Evolutionary conservation across 2,888 invertebrate genomes (phyloP).

Genomic region (Drosophila setosimentum): DNA sequence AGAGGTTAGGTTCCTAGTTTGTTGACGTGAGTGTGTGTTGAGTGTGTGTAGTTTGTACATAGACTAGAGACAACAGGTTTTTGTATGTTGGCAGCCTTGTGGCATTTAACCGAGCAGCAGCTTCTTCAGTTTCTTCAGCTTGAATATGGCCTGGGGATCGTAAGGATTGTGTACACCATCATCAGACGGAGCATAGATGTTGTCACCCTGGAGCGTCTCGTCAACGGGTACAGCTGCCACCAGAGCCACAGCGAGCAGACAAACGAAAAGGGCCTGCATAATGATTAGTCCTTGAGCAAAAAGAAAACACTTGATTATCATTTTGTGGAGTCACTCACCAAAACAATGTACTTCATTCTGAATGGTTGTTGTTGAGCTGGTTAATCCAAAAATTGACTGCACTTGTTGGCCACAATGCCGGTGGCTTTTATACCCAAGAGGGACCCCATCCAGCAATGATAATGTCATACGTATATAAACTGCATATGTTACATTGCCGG

Average conservation of each 20-base stretch:
- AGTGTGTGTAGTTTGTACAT: conserved; percentile 18
- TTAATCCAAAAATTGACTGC: conserved; percentile 77
- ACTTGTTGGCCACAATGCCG: conserved; percentile 41
- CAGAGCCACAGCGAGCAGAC: conserved; percentile 77
- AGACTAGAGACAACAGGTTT: conserved; percentile 57
- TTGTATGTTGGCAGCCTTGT: not conserved
- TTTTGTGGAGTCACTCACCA: conserved; percentile 62
- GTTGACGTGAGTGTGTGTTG: conserved; percentile 6
- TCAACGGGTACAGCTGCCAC: conserved; percentile 82
- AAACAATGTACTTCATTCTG: conserved; percentile 77
- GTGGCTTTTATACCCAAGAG: conserved; percentile 74
- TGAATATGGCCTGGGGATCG: conserved; percentile 82
- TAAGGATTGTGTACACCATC: conserved; percentile 79
- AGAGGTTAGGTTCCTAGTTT: conserved; percentile 32
- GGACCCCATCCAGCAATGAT: conserved; percentile 50
- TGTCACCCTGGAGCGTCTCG: conserved; percentile 78
- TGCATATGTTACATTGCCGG: conserved; percentile 57
- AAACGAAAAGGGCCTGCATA: conserved; percentile 79
- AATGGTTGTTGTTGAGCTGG: conserved; percentile 43
- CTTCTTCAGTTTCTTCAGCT: conserved; percentile 84
- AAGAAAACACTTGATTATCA: not conserved
- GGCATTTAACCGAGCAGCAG: conserved; percentile 78
- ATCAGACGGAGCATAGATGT: conserved; percentile 75
- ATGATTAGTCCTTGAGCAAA: not conserved
- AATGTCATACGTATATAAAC: conserved; percentile 74